phyloP scores from a whole-genome alignment of 1,140 invertebrate species.

The Trichonephila clavipes region DNA sequence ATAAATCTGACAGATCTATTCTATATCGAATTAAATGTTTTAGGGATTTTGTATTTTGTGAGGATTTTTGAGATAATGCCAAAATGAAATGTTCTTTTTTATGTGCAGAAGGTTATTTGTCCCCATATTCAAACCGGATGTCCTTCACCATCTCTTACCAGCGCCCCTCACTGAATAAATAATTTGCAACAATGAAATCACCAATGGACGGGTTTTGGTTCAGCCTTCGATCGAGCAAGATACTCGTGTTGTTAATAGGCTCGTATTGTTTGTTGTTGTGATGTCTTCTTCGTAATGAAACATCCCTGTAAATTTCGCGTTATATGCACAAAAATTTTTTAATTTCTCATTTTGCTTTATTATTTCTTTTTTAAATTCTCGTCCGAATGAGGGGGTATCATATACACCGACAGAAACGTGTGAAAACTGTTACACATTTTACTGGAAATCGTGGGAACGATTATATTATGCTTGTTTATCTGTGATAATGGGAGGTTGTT shows the following conservation, averaged over 20 bases:
- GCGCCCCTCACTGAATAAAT: background rate
- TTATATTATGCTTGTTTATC: constrained; percentile 68
- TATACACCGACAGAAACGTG: constrained; percentile 36
- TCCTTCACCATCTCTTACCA: background rate
- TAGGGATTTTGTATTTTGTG: too few species aligned
- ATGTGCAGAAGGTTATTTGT: background rate
- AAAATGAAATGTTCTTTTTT: background rate
- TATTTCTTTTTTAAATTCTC: background rate
- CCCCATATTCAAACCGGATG: background rate
- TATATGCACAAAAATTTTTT: background rate
- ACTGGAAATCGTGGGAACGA: constrained; percentile 20
- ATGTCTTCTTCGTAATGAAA: background rate
- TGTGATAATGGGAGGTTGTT: constrained; percentile 81
- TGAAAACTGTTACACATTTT: constrained; percentile 44
- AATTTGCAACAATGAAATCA: constrained; percentile 28
- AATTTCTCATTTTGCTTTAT: background rate
- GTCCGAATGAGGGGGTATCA: constrained; percentile 53
- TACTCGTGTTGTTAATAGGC: constrained; percentile 1
- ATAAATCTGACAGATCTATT: too few species aligned
- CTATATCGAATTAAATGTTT: too few species aligned
- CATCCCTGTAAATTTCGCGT: background rate
- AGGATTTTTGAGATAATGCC: background rate
- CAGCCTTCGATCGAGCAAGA: constrained; percentile 5
- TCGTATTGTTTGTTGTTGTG: constrained; percentile 18
- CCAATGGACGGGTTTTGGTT: constrained; percentile 36